Evolutionary conservation across 2,888 invertebrate species (phyloP).

Genomic region (Galeruca laticollis): DNA sequence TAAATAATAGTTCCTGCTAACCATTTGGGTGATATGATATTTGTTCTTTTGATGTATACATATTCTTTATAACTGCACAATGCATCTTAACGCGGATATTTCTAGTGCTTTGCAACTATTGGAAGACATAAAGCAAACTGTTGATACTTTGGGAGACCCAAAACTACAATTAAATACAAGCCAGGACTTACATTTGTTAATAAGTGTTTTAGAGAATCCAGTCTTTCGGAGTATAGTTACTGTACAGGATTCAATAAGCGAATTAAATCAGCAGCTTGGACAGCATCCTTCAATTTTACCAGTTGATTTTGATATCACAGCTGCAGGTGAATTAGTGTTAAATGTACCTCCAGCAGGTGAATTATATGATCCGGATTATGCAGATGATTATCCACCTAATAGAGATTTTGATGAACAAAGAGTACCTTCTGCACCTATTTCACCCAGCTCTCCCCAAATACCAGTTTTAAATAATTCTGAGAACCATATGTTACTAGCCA

Average conservation of each 20-base stretch:
- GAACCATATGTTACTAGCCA: slow-evolving; percentile 87
- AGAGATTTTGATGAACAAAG: slow-evolving; percentile 82
- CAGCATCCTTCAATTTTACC: slow-evolving; percentile 94
- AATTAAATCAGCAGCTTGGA: slow-evolving; percentile 86
- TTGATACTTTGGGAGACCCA: slow-evolving; percentile 86
- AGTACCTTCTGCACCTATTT: slow-evolving; percentile 81
- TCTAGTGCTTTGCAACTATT: slow-evolving; percentile 90
- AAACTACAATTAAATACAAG: slow-evolving; percentile 81
- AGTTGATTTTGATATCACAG: slow-evolving; percentile 92
- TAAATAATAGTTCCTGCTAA: not conserved
- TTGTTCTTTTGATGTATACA: not conserved
- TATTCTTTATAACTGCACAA: slow-evolving; percentile 50
- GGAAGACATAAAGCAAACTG: slow-evolving; percentile 87
- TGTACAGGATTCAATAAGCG: slow-evolving; percentile 90
- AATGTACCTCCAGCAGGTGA: slow-evolving; percentile 73
- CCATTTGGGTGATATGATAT: not conserved
- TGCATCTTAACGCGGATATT: slow-evolving; percentile 79
- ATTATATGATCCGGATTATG: slow-evolving; percentile 71
- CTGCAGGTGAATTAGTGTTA: slow-evolving; percentile 77
- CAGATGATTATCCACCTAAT: slow-evolving; percentile 63
- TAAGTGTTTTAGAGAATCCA: slow-evolving; percentile 89
- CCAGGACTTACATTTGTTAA: slow-evolving; percentile 85
- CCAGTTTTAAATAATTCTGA: slow-evolving; percentile 81
- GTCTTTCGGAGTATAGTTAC: slow-evolving; percentile 91
- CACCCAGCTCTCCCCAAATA: slow-evolving; percentile 78